Percentiles rank a stretch among this genome's conserved stretches.
Conservation (phyloP, 2,797 vertebrate genomes). For the Fistularia tabacaria region DNA sequence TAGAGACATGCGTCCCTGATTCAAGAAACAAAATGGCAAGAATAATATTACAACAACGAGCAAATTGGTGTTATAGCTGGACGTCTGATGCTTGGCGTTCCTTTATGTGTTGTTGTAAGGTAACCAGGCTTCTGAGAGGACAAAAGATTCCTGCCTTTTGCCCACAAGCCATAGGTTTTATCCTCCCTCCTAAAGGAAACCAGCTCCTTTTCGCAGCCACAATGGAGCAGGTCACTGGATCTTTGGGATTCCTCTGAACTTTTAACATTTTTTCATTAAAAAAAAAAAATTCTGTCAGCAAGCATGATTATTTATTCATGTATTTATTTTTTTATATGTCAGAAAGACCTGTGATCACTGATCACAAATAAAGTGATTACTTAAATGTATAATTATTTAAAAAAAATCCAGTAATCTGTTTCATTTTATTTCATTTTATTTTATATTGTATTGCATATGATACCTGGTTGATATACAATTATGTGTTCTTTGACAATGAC, state of each 20-base stretch:
- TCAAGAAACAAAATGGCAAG: conserved; percentile 12
- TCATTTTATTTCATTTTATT: no score
- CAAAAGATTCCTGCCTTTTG: conserved; percentile 36
- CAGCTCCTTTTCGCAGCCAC: conserved; percentile 50
- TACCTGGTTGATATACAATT: no score
- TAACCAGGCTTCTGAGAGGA: conserved; percentile 25
- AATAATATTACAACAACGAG: conserved; percentile 36
- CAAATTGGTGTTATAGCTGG: conserved; percentile 35
- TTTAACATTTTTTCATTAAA: no score
- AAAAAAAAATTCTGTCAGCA: no score
- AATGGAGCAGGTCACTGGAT: conserved; percentile 53
- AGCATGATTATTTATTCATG: no score
- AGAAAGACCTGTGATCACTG: no score
- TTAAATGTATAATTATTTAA: no score
- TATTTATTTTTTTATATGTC: no score
- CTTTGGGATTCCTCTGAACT: conserved; percentile 46
- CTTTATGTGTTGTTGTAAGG: conserved; percentile 35
- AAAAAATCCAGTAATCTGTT: no score
- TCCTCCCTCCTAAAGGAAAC: conserved; percentile 9
- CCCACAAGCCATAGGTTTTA: conserved; percentile 44
- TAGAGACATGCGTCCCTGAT: conserved; percentile 20
- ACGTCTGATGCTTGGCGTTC: conserved; percentile 8
- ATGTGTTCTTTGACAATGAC: no score
- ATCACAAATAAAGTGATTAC: no score
- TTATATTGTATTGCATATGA: no score